Conservation (phyloP, 1,140 invertebrate species). For the Trichonephila inaurata region DNA sequence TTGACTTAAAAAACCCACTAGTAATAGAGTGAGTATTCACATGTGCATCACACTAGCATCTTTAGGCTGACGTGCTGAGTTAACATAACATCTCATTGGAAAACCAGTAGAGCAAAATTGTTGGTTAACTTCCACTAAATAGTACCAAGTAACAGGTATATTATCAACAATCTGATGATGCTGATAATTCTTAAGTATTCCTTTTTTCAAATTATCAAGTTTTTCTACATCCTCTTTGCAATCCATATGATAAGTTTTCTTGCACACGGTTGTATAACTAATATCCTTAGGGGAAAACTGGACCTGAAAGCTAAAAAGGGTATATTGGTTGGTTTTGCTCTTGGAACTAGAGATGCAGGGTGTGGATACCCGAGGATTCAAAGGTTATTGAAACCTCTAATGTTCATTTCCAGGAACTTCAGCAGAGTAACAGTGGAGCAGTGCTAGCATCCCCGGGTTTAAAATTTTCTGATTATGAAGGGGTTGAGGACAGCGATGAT, state of each 20-base stretch:
- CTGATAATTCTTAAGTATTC: slow-evolving; percentile 98
- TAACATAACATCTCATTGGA: slow-evolving; percentile 97
- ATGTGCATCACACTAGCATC: slow-evolving; percentile 85
- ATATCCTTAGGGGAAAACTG: slow-evolving; percentile 82
- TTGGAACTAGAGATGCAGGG: too few relatives aligned
- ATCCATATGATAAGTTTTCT: slow-evolving; percentile 86
- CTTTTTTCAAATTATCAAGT: slow-evolving; percentile 91
- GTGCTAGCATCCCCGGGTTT: too few relatives aligned
- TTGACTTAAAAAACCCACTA: too few relatives aligned
- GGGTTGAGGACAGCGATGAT: too few relatives aligned
- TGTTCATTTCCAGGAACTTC: too few relatives aligned
- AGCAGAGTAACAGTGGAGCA: too few relatives aligned
- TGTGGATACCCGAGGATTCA: too few relatives aligned
- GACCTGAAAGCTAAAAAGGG: too few relatives aligned
- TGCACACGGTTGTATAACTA: slow-evolving; percentile 87
- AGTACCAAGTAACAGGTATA: slow-evolving; percentile 97
- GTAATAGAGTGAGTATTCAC: slow-evolving; percentile 79
- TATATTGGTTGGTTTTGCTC: too few relatives aligned
- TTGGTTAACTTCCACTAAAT: slow-evolving; percentile 87
- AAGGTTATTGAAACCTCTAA: too few relatives aligned
- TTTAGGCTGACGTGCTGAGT: slow-evolving; percentile 83
- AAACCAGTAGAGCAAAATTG: slow-evolving; percentile 96
- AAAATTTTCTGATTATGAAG: too few relatives aligned
- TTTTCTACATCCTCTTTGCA: slow-evolving; percentile 86
- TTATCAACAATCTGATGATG: slow-evolving; percentile 97